Conservation (phyloP, 2,888 invertebrate species). For the Pardosa pseudoannulata region DNA sequence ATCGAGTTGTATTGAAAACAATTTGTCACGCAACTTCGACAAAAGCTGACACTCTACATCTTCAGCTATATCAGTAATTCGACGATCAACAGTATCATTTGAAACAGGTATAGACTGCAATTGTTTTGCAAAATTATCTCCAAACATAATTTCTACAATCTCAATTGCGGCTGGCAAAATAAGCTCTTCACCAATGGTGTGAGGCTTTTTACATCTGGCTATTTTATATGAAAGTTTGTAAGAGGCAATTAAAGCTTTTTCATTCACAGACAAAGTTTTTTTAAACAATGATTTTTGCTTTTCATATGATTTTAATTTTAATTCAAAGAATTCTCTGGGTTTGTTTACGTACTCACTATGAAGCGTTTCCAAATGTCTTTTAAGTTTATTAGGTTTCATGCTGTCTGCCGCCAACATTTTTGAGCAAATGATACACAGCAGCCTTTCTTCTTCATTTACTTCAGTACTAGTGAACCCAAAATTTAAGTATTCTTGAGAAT, state of each 20-base stretch:
- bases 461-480: constrained; percentile 21
- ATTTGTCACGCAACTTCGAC: constrained; percentile 4
- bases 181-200: constrained; percentile 49
- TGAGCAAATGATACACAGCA: constrained; percentile 15
- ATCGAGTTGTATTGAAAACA: constrained; percentile 18
- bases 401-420: constrained; percentile 8
- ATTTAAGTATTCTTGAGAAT: constrained; percentile 6
- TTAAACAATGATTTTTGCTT: constrained; percentile 14
- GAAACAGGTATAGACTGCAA: constrained; percentile 28
- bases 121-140: constrained; percentile 18
- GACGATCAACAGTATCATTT: constrained; percentile 41
- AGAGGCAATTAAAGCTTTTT: constrained; percentile 43
- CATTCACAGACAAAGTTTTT: constrained; percentile 21
- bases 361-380: constrained; percentile 18
- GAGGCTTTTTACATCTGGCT: constrained; percentile 58
- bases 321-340: background rate
- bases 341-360: constrained; percentile 6
- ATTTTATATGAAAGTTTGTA: constrained; percentile 55
- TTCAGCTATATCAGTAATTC: constrained; percentile 37
- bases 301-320: background rate
- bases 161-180: constrained; percentile 17
- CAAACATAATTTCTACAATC: constrained; percentile 32
- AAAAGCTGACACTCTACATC: constrained; percentile 43
- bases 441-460: constrained; percentile 27
- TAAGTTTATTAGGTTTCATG: constrained; percentile 18